phyloP scores from a whole-genome alignment of 1,140 invertebrate genomes.

The Maconellicoccus hirsutus region DNA sequence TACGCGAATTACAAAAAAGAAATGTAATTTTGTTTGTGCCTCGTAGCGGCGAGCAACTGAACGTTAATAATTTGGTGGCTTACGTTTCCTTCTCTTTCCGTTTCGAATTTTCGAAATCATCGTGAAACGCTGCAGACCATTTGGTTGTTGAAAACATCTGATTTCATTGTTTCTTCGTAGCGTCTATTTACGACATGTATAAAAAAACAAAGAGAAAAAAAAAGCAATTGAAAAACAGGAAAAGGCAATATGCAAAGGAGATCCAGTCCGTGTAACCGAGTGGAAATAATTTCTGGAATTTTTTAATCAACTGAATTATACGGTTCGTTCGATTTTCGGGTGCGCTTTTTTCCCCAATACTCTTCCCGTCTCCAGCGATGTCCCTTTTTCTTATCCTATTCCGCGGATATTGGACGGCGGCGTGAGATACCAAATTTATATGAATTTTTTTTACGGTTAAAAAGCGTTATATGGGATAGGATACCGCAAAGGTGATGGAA shows the following conservation, averaged over 20 bases:
- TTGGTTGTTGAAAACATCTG: neutral
- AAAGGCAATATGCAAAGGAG: constrained; percentile 8
- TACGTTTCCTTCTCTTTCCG: neutral
- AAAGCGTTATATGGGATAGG: no score
- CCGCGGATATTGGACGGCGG: no score
- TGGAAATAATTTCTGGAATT: constrained; percentile 9
- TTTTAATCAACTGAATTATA: constrained; percentile 6
- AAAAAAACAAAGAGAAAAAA: neutral
- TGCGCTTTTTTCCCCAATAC: no score
- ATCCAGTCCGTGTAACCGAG: neutral
- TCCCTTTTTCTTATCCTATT: no score
- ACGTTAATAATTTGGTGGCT: neutral
- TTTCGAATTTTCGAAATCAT: no score
- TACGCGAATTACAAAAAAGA: no score
- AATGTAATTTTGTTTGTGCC: no score
- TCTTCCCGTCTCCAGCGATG: no score
- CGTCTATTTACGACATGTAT: neutral
- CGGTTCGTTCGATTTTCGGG: neutral
- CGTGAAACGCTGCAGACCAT: no score
- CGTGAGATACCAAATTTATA: no score
- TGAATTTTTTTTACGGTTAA: no score
- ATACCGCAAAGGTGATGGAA: no score
- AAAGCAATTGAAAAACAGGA: neutral
- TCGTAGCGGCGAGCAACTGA: constrained; percentile 7
- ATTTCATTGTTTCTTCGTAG: constrained; percentile 1